Conservation (phyloP, 1,140 invertebrate species). For the Drosophila jambulina region DNA sequence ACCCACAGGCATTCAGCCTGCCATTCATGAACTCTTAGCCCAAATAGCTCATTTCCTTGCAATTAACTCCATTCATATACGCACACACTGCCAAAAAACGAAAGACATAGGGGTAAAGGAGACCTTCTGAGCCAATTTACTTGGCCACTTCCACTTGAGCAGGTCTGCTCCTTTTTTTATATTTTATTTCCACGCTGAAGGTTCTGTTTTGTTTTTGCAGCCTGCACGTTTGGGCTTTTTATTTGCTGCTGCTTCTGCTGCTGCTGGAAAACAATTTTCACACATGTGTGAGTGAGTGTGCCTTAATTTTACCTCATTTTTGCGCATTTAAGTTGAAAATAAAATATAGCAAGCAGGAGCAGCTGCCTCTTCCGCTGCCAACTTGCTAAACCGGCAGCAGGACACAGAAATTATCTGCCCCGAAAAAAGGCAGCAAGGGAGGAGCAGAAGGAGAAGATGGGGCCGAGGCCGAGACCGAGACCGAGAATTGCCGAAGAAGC, state of each 20-base stretch:
- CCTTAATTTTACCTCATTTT: conserved; percentile 82
- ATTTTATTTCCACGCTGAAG: conserved; percentile 13
- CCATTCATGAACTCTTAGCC: conserved; percentile 56
- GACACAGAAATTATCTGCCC: conserved; percentile 78
- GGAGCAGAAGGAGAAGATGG: not conserved
- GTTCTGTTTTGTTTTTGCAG: conserved; percentile 49
- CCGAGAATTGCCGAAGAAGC: conserved; percentile 24
- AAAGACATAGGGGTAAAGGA: conserved; percentile 20
- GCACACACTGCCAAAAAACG: conserved; percentile 29
- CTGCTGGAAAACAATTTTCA: conserved; percentile 77
- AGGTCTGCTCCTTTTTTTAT: conserved; percentile 12
- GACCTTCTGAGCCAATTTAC: conserved; percentile 73
- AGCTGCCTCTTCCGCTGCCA: conserved; percentile 62
- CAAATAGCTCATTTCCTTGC: conserved; percentile 80
- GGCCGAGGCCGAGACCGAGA: conserved; percentile 5
- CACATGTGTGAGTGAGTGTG: conserved; percentile 60
- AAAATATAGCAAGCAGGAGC: conserved; percentile 62
- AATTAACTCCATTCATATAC: conserved; percentile 59
- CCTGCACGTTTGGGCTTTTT: conserved; percentile 77
- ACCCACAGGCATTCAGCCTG: conserved; percentile 58
- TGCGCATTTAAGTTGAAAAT: conserved; percentile 81
- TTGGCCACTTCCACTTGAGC: conserved; percentile 55
- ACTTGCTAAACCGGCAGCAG: conserved; percentile 70
- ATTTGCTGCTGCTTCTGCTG: conserved; percentile 60
- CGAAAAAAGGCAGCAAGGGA: conserved; percentile 44